These are phyloP conservation scores for Scyliorhinus canicula DNA, from an alignment of 2,797 vertebrate genomes.

Conservation along the genomic window DNA sequence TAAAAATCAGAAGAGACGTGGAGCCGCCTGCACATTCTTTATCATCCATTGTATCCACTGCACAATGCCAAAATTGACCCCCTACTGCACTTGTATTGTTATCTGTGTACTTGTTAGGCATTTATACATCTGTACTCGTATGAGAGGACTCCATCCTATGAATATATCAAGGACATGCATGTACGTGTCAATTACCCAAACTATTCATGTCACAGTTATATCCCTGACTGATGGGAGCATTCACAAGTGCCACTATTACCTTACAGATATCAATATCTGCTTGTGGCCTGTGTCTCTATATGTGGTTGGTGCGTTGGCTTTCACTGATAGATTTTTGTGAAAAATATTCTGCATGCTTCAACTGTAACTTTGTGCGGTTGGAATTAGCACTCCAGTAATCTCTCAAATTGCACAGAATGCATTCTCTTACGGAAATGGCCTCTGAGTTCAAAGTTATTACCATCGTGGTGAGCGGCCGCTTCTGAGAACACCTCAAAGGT, in stretches of 20 bases:
- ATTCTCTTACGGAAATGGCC: background rate
- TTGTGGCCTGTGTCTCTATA: background rate
- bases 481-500: background rate
- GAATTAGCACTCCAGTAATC: background rate
- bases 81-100: background rate
- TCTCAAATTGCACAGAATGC: background rate
- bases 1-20: background rate
- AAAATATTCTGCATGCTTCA: background rate
- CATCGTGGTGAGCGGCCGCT: background rate
- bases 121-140: background rate
- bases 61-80: background rate
- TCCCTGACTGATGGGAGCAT: background rate
- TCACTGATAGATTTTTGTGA: background rate
- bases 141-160: background rate
- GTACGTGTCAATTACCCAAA: background rate
- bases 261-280: background rate
- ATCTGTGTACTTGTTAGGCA: background rate
- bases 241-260: background rate
- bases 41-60: background rate
- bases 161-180: background rate
- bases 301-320: background rate
- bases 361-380: conserved; percentile 3
- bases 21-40: background rate
- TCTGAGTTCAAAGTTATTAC: background rate
- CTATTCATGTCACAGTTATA: background rate